phyloP scores from a whole-genome alignment of 1,140 invertebrate genomes.

The Drosophila carrolli region DNA sequence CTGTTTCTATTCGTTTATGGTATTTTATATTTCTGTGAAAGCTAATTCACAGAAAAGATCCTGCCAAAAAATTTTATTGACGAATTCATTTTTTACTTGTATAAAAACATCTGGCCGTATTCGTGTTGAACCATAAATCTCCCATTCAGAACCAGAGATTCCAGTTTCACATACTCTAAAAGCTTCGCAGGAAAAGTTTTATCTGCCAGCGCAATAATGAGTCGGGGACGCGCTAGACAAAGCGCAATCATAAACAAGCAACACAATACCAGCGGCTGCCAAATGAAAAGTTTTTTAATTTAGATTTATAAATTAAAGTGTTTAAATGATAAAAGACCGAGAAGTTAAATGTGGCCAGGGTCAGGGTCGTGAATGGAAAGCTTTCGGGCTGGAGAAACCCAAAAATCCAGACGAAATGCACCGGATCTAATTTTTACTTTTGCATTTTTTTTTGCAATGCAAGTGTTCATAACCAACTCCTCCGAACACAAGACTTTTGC shows the following conservation, averaged over 20 bases:
- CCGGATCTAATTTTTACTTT: constrained; percentile 36
- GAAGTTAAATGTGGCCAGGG: constrained; percentile 2
- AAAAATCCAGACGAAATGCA: constrained; percentile 14
- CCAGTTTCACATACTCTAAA: not conserved
- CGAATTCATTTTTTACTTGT: too few relatives aligned
- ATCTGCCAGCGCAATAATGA: constrained; percentile 5
- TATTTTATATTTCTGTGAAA: too few relatives aligned
- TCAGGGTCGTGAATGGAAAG: constrained; percentile 8
- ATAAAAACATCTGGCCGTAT: too few relatives aligned
- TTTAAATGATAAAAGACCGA: constrained; percentile 2
- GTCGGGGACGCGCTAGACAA: not conserved
- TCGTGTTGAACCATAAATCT: not conserved
- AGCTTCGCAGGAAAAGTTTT: constrained; percentile 33
- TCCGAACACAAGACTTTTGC: constrained; percentile 5
- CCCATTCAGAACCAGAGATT: not conserved
- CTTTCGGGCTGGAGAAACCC: not conserved
- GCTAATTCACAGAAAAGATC: too few relatives aligned
- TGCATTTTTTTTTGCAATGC: constrained; percentile 16
- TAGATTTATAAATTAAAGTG: constrained; percentile 49
- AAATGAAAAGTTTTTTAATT: constrained; percentile 62
- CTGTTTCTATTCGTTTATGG: too few relatives aligned
- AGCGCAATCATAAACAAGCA: constrained; percentile 33
- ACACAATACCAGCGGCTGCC: not conserved
- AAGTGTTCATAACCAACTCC: constrained; percentile 19
- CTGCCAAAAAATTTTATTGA: too few relatives aligned